Conservation (phyloP, 2,113 vertebrate species). For the Hypanus sabinus region DNA sequence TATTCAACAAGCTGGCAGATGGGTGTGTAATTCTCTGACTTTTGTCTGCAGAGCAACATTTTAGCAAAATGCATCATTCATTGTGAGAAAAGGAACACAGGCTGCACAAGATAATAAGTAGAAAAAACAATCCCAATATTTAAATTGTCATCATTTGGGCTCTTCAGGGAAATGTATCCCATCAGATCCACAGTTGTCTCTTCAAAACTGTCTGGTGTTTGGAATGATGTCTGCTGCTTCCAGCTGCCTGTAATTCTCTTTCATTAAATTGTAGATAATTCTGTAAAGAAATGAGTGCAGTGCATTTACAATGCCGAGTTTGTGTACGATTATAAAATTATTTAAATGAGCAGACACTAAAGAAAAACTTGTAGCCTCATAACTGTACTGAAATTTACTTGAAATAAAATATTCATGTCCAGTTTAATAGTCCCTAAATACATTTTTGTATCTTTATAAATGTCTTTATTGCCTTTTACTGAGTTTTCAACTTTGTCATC, state of each 20-base stretch:
- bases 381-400: background rate
- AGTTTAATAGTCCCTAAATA: background rate
- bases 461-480: background rate
- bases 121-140: background rate
- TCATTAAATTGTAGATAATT: background rate
- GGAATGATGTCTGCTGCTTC: background rate
- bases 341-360: background rate
- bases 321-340: background rate
- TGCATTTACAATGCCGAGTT: background rate
- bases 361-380: background rate
- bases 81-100: background rate
- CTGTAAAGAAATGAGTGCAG: background rate
- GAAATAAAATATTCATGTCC: background rate
- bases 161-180: background rate
- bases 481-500: background rate
- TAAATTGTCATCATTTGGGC: background rate
- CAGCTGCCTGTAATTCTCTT: background rate
- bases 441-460: background rate
- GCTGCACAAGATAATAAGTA: background rate
- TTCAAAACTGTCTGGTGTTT: conserved; percentile 4
- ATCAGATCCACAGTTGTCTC: background rate
- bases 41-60: background rate
- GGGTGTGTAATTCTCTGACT: background rate
- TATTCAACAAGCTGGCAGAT: background rate
- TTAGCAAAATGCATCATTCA: background rate